A percentile compares a stretch with the other conserved stretches of the same genome.
phyloP scores from a whole-genome alignment of 2,888 invertebrate species.

The Hesperia comma region DNA sequence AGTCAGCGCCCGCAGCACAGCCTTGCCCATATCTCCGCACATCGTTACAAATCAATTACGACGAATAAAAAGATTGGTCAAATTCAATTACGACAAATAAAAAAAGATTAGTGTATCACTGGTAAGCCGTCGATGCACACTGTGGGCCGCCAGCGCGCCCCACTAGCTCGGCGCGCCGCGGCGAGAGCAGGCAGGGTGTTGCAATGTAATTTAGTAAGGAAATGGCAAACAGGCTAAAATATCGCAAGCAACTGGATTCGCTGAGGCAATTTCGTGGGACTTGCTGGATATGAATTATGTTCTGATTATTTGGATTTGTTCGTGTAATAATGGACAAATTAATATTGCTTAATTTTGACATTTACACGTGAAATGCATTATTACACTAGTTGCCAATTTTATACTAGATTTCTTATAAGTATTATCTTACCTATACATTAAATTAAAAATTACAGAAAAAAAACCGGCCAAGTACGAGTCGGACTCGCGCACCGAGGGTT shows the following conservation, averaged over 20 bases:
- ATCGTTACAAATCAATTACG: conserved; percentile 56
- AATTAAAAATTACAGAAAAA: too few relatives aligned
- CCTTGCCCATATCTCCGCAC: conserved; percentile 81
- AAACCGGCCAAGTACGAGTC: too few relatives aligned
- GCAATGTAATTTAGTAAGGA: conserved; percentile 36
- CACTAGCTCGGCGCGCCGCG: conserved; percentile 25
- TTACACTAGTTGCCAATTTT: too few relatives aligned
- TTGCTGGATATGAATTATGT: neutral
- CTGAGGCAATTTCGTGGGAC: conserved; percentile 14
- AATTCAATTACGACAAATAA: neutral
- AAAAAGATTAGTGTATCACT: conserved; percentile 21
- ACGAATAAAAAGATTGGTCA: neutral
- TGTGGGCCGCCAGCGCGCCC: conserved; percentile 23
- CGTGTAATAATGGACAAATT: too few relatives aligned
- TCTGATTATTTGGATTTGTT: too few relatives aligned
- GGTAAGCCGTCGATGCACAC: conserved; percentile 20
- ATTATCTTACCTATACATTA: too few relatives aligned
- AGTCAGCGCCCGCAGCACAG: conserved; percentile 74
- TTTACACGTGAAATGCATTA: too few relatives aligned
- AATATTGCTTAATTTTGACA: too few relatives aligned
- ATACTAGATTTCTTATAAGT: too few relatives aligned
- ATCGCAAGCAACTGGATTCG: conserved; percentile 32
- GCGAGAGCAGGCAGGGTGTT: conserved; percentile 35
- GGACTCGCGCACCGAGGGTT: too few relatives aligned
- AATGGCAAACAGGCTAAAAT: conserved; percentile 22